Evolutionary conservation across 2,113 vertebrate species (phyloP).

Genomic region (Pygoscelis adeliae): DNA sequence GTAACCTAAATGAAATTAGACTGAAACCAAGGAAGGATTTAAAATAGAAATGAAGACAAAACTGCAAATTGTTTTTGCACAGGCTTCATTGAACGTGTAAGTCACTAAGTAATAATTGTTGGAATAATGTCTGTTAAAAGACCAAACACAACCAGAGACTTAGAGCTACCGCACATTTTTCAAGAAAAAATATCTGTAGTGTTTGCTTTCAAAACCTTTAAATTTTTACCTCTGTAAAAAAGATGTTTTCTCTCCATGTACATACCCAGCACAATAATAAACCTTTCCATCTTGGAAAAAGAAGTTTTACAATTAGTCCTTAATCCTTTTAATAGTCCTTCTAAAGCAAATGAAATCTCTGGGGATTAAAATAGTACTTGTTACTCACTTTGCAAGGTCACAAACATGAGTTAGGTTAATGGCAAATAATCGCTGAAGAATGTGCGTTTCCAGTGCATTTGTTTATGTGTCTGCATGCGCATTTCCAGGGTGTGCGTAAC

Average conservation of each 20-base stretch:
- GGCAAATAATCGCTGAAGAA: not conserved
- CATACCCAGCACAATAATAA: not conserved
- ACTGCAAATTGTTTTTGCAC: not conserved
- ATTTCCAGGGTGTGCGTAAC: not conserved
- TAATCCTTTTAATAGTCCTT: not conserved
- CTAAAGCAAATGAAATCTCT: not conserved
- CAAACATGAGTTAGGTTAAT: not conserved
- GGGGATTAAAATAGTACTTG: not conserved
- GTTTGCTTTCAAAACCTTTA: not conserved
- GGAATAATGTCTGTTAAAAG: not conserved
- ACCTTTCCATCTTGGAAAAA: not conserved
- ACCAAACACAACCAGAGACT: not conserved
- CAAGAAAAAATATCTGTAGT: not conserved
- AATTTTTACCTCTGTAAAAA: not conserved
- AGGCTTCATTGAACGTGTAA: not conserved
- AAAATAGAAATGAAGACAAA: not conserved
- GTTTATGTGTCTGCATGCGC: accelerated
- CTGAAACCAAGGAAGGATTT: not conserved
- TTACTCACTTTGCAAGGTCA: not conserved
- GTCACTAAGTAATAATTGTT: not conserved
- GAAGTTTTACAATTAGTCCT: not conserved
- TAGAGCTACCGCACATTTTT: not conserved
- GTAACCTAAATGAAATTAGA: not conserved
- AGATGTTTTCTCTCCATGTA: not conserved
- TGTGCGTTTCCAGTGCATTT: accelerated